Evolutionary conservation across 2,113 vertebrate genomes (phyloP).

Genomic region (Hepsetus odoe): DNA sequence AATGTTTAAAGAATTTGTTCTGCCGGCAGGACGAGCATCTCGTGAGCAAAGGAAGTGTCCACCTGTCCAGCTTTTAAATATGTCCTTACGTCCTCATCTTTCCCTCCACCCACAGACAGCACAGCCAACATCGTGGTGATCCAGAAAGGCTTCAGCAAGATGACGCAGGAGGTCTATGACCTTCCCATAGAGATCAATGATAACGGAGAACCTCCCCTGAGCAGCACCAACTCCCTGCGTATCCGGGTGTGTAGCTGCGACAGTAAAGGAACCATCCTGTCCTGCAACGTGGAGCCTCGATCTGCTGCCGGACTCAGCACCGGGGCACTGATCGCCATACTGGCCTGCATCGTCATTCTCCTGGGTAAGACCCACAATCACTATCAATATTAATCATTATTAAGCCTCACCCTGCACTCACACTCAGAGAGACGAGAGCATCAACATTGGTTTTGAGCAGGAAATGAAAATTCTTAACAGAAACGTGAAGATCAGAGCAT

Average conservation of each 20-base stretch:
- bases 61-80: no score
- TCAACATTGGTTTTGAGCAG: no score
- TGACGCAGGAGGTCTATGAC: slow-evolving; percentile 88
- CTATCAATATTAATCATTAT: no score
- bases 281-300: slow-evolving; percentile 90
- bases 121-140: slow-evolving; percentile 85
- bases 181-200: slow-evolving; percentile 93
- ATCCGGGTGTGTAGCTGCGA: slow-evolving; percentile 94
- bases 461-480: no score
- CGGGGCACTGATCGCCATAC: slow-evolving; percentile 91
- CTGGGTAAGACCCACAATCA: slow-evolving; percentile 77
- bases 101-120: slow-evolving; percentile 78
- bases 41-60: no score
- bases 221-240: slow-evolving; percentile 91
- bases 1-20: no score
- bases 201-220: slow-evolving; percentile 85
- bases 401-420: no score
- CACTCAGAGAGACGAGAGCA: no score
- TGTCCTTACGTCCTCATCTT: background rate
- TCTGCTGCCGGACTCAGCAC: slow-evolving; percentile 91
- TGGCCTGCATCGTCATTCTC: slow-evolving; percentile 94
- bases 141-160: slow-evolving; percentile 86
- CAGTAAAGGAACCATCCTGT: slow-evolving; percentile 80
- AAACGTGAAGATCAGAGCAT: no score
- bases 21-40: no score